Base-by-base conservation (phyloP, 2,888 invertebrate species). In the Blastobasis adustella region DNA sequence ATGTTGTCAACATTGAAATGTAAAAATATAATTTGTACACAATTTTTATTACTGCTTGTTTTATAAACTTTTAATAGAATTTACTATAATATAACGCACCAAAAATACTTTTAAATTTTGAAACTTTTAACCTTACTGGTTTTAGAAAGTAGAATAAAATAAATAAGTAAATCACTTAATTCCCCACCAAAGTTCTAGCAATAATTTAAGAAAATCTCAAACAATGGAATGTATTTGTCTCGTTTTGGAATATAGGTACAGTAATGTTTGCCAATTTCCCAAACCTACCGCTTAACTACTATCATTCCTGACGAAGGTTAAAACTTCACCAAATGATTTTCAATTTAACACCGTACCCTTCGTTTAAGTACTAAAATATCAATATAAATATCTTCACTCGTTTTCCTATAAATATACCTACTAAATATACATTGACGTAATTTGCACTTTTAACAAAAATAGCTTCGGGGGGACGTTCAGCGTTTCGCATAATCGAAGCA, bases 21-120 rank as follows among this genome's bases (percentile, higher is more conserved):
- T 86, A 87, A 86, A 87, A 87, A 87, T 86, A 87, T 86, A 86
- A 84, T 87, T 87, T 87, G 87, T 88, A 88, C 87, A 88, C 47
- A 73, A 83, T 75, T 73, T 71, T 73, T 71, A 76, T 77, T 73
- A 69, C 23, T 23, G 23, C 23, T 2, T 23, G 67, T 71, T 77
- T 76, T 73, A 76, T 73, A 82, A 84, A 85, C 79, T 82, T 83
- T 87, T 86, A 85, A 23, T 86, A 87, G 72, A 87, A 83, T 86
- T 87, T 75, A 77, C 84, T 85, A 86, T 82, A 23, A 23, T 23
- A 23, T 23, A 23, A 23, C 85, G 88, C 86, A 87, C 88, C 88
- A 86, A 84, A 82, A 86, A 50, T 46, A 50, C 46, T 50, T 23
- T 85, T 76, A 79, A 72, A 67, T 67, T 79, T 70, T 60, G 68